Conservation (phyloP, 2,113 vertebrate genomes). For the Galbula dea region DNA sequence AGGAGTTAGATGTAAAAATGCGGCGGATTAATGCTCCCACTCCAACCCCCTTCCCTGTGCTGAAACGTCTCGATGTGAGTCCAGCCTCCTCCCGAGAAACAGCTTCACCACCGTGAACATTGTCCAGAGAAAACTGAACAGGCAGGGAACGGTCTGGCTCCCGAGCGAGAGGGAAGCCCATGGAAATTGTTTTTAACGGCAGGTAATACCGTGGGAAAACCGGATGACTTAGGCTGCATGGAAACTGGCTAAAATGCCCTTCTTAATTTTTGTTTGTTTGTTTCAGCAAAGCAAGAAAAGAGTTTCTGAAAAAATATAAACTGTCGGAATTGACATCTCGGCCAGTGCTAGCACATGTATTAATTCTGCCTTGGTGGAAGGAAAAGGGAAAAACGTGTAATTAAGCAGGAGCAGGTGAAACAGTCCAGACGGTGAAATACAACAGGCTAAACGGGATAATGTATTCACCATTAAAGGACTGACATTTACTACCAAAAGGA, state of each 20-base stretch:
- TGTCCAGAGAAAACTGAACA: not conserved
- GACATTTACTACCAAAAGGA: slow-evolving; percentile 59
- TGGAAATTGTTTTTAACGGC: slow-evolving; percentile 21
- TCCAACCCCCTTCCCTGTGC: not conserved
- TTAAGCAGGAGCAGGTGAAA: slow-evolving; percentile 64
- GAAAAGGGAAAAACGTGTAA: slow-evolving; percentile 26
- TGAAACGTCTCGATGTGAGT: not conserved
- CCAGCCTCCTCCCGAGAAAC: not conserved
- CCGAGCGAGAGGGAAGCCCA: not conserved
- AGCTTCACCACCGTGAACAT: not conserved
- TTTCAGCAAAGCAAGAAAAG: not conserved
- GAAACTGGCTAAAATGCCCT: slow-evolving; percentile 2
- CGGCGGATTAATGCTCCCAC: not conserved
- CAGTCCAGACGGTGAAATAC: slow-evolving; percentile 57
- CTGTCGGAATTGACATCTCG: slow-evolving; percentile 26
- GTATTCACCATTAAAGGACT: slow-evolving; percentile 48
- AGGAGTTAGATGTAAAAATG: not conserved
- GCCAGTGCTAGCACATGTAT: not conserved
- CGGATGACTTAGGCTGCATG: slow-evolving; percentile 18
- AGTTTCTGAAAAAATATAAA: slow-evolving; percentile 31
- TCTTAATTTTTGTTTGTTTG: no score
- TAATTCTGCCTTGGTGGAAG: slow-evolving; percentile 28
- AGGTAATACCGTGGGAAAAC: slow-evolving; percentile 60
- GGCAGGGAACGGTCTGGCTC: not conserved
- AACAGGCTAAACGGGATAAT: slow-evolving; percentile 56